Percentiles rank a stretch among this genome's conserved stretches.
These are phyloP conservation scores for Megalops cyprinoides DNA, from an alignment of 2,797 vertebrate species.

Conservation along the genomic window DNA sequence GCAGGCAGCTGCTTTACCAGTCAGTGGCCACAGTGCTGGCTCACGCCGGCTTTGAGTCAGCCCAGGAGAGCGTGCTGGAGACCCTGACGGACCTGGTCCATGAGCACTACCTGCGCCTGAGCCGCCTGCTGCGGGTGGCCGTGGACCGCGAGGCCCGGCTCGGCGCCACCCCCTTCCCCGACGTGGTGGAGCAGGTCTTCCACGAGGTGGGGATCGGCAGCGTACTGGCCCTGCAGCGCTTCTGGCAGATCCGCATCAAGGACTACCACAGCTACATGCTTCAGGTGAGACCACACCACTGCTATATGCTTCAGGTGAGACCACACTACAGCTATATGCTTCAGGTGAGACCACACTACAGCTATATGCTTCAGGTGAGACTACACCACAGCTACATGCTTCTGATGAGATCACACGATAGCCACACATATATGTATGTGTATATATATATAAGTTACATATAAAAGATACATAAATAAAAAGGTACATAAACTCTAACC, in stretches of 20 bases:
- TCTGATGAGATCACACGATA: no score
- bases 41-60: constrained; percentile 91
- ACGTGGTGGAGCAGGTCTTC: constrained; percentile 96
- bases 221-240: constrained; percentile 90
- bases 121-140: constrained; percentile 86
- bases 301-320: not conserved
- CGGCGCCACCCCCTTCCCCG: constrained; percentile 90
- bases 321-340: no score
- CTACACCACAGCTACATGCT: no score
- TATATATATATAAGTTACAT: no score
- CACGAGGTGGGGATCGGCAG: constrained; percentile 96
- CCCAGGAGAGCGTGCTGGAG: constrained; percentile 94
- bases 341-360: no score
- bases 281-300: constrained; percentile 77
- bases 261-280: constrained; percentile 98
- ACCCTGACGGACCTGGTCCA: constrained; percentile 92
- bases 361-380: no score
- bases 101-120: constrained; percentile 91
- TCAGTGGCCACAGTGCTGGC: constrained; percentile 94
- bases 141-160: constrained; percentile 90
- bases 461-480: no score
- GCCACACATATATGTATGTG: no score
- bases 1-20: constrained; percentile 95
- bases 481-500: no score
- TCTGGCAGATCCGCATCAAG: constrained; percentile 97